Evolutionary conservation across 2,888 invertebrate genomes (phyloP).

Genomic region (Cotesia congregata): DNA sequence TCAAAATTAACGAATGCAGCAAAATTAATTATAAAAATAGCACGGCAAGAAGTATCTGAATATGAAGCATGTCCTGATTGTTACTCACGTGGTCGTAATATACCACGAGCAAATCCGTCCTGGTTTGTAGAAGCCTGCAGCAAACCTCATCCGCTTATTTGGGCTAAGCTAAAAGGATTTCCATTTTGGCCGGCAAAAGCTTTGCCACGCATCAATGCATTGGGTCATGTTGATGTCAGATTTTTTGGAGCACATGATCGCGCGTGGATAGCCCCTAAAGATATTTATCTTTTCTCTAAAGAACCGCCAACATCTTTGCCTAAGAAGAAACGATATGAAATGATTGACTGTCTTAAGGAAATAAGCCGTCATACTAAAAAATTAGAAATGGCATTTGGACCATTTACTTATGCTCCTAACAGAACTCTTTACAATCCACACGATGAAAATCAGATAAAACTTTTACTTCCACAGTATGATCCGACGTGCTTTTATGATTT

Average conservation of each 20-base stretch:
- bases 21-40: constrained; percentile 84
- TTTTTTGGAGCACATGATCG: constrained; percentile 97
- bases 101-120: constrained; percentile 73
- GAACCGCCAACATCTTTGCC: constrained; percentile 68
- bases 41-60: constrained; percentile 90
- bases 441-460: constrained; percentile 63
- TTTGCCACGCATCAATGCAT: constrained; percentile 77
- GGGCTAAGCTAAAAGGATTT: constrained; percentile 97
- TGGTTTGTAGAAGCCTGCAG: constrained; percentile 96
- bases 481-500: constrained; percentile 51
- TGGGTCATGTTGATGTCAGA: constrained; percentile 86
- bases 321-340: constrained; percentile 62
- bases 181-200: constrained; percentile 98
- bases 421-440: constrained; percentile 64
- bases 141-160: constrained; percentile 90
- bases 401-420: constrained; percentile 63
- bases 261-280: constrained; percentile 89
- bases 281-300: constrained; percentile 86
- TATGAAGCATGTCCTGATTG: constrained; percentile 95
- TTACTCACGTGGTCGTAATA: constrained; percentile 84
- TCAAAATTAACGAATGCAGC: constrained; percentile 84
- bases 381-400: constrained; percentile 62
- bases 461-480: constrained; percentile 65
- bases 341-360: constrained; percentile 65
- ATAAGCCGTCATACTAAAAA: constrained; percentile 64